Conservation (phyloP, 2,888 invertebrate species). For the Agonopterix alstromeriana region DNA sequence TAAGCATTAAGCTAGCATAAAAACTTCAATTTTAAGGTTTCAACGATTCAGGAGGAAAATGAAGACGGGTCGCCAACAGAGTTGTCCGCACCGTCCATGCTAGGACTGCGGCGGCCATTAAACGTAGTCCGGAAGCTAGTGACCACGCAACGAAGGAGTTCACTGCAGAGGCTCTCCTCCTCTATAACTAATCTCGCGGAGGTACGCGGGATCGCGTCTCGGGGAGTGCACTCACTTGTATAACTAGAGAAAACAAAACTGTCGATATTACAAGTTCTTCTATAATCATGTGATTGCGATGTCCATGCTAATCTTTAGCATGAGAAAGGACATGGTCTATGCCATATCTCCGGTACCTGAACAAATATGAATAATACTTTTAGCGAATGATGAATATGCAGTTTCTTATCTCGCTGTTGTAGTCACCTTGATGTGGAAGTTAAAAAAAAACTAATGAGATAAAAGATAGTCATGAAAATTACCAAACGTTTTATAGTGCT, state of each 20-base stretch:
- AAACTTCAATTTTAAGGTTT: slow-evolving; percentile 61
- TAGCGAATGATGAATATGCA: too few species aligned
- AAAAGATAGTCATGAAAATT: background rate
- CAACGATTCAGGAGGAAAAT: slow-evolving; percentile 54
- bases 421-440: background rate
- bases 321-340: too few species aligned
- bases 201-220: slow-evolving; percentile 53
- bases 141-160: slow-evolving; percentile 64
- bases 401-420: too few species aligned
- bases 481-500: too few species aligned
- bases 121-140: slow-evolving; percentile 73
- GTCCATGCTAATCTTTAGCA: too few species aligned
- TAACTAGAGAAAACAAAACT: too few species aligned
- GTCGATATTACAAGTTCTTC: too few species aligned
- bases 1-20: background rate
- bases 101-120: slow-evolving; percentile 62
- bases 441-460: background rate
- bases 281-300: too few species aligned
- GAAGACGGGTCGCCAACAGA: slow-evolving; percentile 50
- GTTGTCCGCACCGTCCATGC: slow-evolving; percentile 41
- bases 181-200: slow-evolving; percentile 71
- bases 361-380: too few species aligned
- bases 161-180: slow-evolving; percentile 66
- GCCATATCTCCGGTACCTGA: too few species aligned
- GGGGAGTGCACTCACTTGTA: slow-evolving; percentile 43